These are phyloP conservation scores for Mesitornis unicolor DNA, from an alignment of 2,113 vertebrate genomes.

Conservation along the genomic window DNA sequence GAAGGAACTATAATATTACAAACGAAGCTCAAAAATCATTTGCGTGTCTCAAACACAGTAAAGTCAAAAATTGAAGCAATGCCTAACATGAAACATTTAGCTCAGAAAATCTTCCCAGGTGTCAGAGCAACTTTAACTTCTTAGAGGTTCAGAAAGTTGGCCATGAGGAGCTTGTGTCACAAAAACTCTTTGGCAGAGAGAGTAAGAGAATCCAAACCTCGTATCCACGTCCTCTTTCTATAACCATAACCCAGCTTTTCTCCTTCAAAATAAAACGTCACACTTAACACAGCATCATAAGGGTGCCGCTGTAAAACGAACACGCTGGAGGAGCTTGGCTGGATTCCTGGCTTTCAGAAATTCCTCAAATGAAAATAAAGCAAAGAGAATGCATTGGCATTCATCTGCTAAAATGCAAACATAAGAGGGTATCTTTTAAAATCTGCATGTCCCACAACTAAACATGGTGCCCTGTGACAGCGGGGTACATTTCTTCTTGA, in stretches of 20 bases:
- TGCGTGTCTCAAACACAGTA: neutral
- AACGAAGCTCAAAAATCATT: neutral
- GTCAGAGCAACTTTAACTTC: neutral
- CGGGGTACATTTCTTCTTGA: accelerated
- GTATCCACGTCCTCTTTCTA: neutral
- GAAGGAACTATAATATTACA: neutral
- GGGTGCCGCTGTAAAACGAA: neutral
- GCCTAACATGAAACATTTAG: neutral
- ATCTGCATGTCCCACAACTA: neutral
- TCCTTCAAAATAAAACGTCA: neutral
- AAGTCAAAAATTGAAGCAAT: neutral
- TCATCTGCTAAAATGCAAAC: neutral
- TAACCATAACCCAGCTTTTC: neutral
- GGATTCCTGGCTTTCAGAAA: neutral
- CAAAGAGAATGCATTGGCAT: neutral
- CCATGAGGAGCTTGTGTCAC: neutral
- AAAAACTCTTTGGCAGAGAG: neutral
- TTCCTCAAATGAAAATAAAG: neutral
- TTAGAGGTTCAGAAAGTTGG: neutral
- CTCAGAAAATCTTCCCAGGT: neutral
- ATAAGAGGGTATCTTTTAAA: neutral
- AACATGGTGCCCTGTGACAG: neutral
- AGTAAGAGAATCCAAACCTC: neutral
- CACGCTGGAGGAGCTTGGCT: neutral
- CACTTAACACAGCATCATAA: neutral